These are phyloP conservation scores for Heliornis fulica DNA, from an alignment of 2,113 vertebrate genomes.

Conservation along the genomic window DNA sequence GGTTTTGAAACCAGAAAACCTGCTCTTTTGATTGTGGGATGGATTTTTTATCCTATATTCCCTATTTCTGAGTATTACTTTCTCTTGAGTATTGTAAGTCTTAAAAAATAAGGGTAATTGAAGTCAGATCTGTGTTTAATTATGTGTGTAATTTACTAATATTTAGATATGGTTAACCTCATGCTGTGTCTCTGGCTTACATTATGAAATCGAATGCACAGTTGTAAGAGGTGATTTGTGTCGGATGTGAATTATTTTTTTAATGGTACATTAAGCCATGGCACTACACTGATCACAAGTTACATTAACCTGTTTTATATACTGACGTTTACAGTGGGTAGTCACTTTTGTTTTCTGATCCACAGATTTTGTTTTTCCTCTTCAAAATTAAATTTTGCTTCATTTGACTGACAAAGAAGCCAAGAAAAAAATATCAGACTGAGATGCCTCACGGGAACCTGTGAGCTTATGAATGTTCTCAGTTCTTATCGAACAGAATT, in stretches of 20 bases:
- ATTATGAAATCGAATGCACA: slow-evolving; percentile 28
- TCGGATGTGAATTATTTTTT: slow-evolving; percentile 16
- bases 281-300: background rate
- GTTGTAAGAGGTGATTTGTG: slow-evolving; percentile 55
- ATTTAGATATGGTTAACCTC: slow-evolving; percentile 58
- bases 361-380: background rate
- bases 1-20: background rate
- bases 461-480: background rate
- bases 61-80: background rate
- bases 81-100: background rate
- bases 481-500: background rate
- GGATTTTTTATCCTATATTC: background rate
- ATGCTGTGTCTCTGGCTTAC: slow-evolving; percentile 40
- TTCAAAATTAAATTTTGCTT: background rate
- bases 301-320: background rate
- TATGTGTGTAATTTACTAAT: slow-evolving; percentile 62
- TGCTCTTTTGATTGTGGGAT: background rate
- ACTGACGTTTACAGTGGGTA: background rate
- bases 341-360: background rate
- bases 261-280: slow-evolving; percentile 17
- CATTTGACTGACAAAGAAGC: background rate
- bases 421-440: background rate
- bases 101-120: slow-evolving; percentile 40
- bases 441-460: background rate
- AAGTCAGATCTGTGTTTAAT: slow-evolving; percentile 59